A percentile compares a stretch with the other conserved stretches of the same genome.
These are phyloP conservation scores for Ambastaia sidthimunki DNA, from an alignment of 2,797 vertebrate species.

Conservation along the genomic window DNA sequence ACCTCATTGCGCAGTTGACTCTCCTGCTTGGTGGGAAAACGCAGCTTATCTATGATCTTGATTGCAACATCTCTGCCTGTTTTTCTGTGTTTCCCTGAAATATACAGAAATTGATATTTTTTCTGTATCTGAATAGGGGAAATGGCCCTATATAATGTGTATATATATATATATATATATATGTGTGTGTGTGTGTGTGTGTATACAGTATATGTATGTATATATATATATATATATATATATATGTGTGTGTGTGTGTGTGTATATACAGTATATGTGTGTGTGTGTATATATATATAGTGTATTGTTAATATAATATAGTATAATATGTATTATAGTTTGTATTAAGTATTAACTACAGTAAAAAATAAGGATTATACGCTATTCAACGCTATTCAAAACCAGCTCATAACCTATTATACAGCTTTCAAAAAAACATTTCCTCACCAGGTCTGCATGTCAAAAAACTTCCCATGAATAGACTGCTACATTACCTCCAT, in stretches of 20 bases:
- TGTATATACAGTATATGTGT: no score
- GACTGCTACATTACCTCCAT: slow-evolving; percentile 84
- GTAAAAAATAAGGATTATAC: not conserved
- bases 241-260: no score
- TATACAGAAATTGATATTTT: slow-evolving; percentile 11
- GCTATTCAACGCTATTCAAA: not conserved
- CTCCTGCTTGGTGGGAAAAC: slow-evolving; percentile 97
- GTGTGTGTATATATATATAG: not conserved
- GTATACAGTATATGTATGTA: no score
- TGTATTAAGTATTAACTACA: no score
- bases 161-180: not conserved
- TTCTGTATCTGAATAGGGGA: not conserved
- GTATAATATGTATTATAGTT: no score
- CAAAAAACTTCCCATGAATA: slow-evolving; percentile 18
- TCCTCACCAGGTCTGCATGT: not conserved
- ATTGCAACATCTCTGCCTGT: slow-evolving; percentile 96
- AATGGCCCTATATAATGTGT: not conserved
- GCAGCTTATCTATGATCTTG: slow-evolving; percentile 97
- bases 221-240: not conserved
- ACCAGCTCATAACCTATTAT: not conserved
- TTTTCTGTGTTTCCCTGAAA: slow-evolving; percentile 93
- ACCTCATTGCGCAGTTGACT: slow-evolving; percentile 97
- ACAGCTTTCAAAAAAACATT: not conserved
- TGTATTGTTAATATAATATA: not conserved
- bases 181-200: no score